These are phyloP conservation scores for Mycogona germanica DNA, from an alignment of 2,888 invertebrate species.

Conservation along the genomic window DNA sequence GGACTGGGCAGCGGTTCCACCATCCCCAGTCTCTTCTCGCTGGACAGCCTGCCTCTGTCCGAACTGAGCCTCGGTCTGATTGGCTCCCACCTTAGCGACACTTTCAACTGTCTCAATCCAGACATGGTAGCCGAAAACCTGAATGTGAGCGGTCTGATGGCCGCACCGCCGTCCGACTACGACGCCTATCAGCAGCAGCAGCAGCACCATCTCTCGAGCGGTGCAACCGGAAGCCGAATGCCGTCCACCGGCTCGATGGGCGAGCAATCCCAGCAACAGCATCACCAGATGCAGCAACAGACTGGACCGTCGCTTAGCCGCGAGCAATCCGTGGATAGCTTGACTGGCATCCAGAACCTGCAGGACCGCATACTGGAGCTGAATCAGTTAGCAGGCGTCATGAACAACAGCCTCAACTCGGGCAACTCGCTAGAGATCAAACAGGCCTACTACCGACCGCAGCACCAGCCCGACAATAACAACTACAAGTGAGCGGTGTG, in stretches of 20 bases:
- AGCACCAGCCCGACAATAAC: too few relatives aligned
- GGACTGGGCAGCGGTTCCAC: constrained; percentile 10
- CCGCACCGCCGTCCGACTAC: not conserved
- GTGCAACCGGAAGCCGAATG: not conserved
- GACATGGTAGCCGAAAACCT: not conserved
- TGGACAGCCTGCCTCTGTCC: constrained; percentile 13
- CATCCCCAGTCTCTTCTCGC: constrained; percentile 8
- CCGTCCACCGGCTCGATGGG: not conserved
- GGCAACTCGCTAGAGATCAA: too few relatives aligned
- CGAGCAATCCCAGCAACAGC: not conserved
- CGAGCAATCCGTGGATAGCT: constrained; percentile 9
- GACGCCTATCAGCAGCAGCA: not conserved
- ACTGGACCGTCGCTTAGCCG: too few relatives aligned
- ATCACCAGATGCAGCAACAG: not conserved
- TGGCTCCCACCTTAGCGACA: constrained; percentile 15
- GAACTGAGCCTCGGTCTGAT: constrained; percentile 10
- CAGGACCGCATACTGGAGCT: constrained; percentile 6
- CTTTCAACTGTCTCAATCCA: constrained; percentile 11
- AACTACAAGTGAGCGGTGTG: too few relatives aligned
- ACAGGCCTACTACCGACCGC: too few relatives aligned
- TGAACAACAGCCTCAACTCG: too few relatives aligned
- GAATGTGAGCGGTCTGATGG: not conserved
- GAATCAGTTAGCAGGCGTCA: constrained; percentile 10
- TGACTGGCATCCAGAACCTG: constrained; percentile 3
- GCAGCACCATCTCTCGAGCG: not conserved